Conservation (phyloP, 2,797 vertebrate species). For the Masticophis lateralis region DNA sequence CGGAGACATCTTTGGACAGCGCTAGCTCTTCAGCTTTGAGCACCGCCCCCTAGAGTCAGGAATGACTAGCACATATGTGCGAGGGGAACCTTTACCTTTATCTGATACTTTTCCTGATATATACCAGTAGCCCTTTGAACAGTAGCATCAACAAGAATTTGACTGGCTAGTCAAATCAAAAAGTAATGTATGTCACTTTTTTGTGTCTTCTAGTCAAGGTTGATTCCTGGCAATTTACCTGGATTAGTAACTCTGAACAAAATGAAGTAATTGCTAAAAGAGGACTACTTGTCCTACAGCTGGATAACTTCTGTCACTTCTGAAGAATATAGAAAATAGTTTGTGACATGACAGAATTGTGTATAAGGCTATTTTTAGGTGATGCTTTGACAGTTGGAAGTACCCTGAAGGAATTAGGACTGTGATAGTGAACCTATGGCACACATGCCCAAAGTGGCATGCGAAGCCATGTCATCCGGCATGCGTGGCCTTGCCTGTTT, state of each 20-base stretch:
- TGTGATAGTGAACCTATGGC: too few relatives aligned
- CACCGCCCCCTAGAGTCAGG: too few relatives aligned
- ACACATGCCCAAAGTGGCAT: too few relatives aligned
- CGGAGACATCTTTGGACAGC: too few relatives aligned
- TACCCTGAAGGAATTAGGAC: too few relatives aligned
- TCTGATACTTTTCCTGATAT: background rate
- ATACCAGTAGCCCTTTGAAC: rapidly evolving
- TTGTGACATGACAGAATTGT: background rate
- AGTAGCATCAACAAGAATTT: background rate
- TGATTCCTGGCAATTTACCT: background rate
- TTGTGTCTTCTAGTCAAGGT: background rate
- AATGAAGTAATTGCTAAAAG: background rate
- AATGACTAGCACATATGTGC: too few relatives aligned
- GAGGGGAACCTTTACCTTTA: too few relatives aligned
- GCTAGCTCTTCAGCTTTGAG: too few relatives aligned
- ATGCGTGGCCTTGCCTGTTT: too few relatives aligned
- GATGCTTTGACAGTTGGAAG: too few relatives aligned
- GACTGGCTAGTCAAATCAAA: background rate
- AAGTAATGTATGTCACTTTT: background rate
- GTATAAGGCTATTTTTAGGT: too few relatives aligned
- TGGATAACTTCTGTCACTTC: background rate
- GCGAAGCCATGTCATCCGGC: too few relatives aligned
- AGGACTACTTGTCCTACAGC: background rate
- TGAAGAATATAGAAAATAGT: background rate
- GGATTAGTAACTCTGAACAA: background rate